Evolutionary conservation across 2,113 vertebrate species (phyloP), one percentile per base, ranked within the genome.

Genomic region (Microtus oregoni): DNA sequence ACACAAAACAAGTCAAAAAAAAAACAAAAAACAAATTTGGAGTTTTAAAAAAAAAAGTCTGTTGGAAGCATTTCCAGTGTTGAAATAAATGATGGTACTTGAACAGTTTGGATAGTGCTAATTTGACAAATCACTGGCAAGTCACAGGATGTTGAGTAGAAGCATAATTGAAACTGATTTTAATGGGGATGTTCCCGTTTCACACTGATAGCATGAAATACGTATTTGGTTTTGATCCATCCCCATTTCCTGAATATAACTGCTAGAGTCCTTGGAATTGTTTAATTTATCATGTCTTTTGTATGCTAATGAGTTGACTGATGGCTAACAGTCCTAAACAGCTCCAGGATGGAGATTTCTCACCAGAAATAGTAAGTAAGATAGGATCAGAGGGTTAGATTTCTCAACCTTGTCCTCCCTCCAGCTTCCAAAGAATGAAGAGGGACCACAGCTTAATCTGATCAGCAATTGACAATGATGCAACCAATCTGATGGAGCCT

Each of bases 81-180:
- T 93, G 91, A 72, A 70, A 81, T 91, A 86, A 91, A 73, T 89
- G 24, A 47, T 50, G 85, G 67, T 13, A 86, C 82, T 72, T 93
- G 15, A 81, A 50, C n/a, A 86, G 77, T 76, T 92, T 82, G 90
- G 91, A 89, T 4, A 91, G 12, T 72, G 12, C 38, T 86, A 7
- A 72, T 85, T 89, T 91, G 38, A 1, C 26, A 90, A 82, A 85
- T 68, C 30, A 79, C 19, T 70, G 61, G 47, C 47, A 70, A 92
- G 15, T 63, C 50, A 3, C 35, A 35, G 20, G 28, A 52, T 79
- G 1, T 19, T 72, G 78, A 41, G 61, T 63, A 41, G 65, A 89
- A 73, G 19, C 17, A 20, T 32, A 95, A 55, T 24, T 82, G 55
- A 61, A 95, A 92, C 55, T 68, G 12, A 41, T 44, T 44, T 86